Evolutionary conservation across 2,797 vertebrate species (phyloP), one percentile per base, ranked within the genome.

Genomic region (Takifugu ocellatus): DNA sequence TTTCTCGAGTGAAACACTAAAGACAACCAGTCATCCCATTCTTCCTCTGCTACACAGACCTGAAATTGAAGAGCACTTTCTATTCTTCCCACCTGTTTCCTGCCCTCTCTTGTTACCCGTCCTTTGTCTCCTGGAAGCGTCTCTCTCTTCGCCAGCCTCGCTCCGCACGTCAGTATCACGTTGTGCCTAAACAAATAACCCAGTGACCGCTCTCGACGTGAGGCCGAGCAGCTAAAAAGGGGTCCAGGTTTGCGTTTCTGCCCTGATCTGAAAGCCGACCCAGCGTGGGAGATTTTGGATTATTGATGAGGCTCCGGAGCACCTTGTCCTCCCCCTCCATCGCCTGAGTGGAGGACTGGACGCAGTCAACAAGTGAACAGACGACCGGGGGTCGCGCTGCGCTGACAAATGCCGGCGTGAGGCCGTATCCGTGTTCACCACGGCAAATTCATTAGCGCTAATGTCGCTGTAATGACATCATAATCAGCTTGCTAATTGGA

Each of bases 401-500:
- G 17, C 68, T 80, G 76, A 87, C 75, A 61, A 83, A 86, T 67
- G 52, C 43, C 68, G 68, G 71, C 78, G 81, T 84, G 68, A 77
- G 75, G 60, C 27, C 2, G 25, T 67, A 72, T 72, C 69, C 49
- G 46, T 85, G 85, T 83, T 76, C 77, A 64, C 64, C 71, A 74
- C 78, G 21, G 45, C 61, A 70, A 75, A 56, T 82, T 87, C 79
- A 79, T 84, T 83, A 82, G 64, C 51, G 60, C 70, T 88, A 85
- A 85, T 85, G 82, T 52, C 54, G 47, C 59, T 31, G 2, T 85
- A 80, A 85, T 72, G 63, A 66, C 59, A 33, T 73, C 39, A 66
- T 87, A 81, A 85, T 87, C 77, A 64, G 66, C 71, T 60, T 57
- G 46, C 76, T 84, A 81, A 89, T 81, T 83, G 77, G 70, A 54